phyloP scores from a whole-genome alignment of 2,113 vertebrate genomes.

The Rhinoptilus africanus region DNA sequence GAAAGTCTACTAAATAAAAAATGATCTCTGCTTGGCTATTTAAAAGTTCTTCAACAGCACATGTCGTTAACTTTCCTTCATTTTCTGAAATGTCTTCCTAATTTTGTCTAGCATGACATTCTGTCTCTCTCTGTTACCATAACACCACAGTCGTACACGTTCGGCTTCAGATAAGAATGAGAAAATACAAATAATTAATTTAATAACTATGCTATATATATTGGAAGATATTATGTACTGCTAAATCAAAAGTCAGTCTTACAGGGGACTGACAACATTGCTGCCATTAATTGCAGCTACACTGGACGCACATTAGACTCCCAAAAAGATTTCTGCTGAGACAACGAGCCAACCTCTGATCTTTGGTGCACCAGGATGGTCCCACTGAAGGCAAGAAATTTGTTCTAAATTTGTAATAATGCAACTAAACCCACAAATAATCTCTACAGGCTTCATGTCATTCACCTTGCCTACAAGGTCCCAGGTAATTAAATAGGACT shows the following conservation, averaged over 20 bases:
- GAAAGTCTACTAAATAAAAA: background rate
- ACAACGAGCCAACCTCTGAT: background rate
- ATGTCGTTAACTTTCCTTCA: background rate
- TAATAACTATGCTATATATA: background rate
- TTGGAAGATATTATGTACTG: background rate
- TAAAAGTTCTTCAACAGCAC: background rate
- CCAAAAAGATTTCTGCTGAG: background rate
- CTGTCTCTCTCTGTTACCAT: background rate
- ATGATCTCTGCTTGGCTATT: background rate
- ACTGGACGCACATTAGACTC: background rate
- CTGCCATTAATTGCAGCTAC: background rate
- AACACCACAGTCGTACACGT: background rate
- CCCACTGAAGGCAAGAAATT: background rate
- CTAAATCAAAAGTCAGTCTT: background rate
- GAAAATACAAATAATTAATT: background rate
- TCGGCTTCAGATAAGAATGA: background rate
- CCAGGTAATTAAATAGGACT: background rate
- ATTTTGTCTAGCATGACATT: background rate
- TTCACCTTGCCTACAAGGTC: background rate
- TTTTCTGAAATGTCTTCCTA: background rate
- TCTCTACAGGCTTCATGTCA: background rate
- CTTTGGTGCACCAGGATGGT: background rate
- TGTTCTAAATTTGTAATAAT: background rate
- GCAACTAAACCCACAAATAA: background rate
- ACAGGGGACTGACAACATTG: background rate